phyloP scores from a whole-genome alignment of 1,140 invertebrate genomes.

The Trachelipus rathkii region DNA sequence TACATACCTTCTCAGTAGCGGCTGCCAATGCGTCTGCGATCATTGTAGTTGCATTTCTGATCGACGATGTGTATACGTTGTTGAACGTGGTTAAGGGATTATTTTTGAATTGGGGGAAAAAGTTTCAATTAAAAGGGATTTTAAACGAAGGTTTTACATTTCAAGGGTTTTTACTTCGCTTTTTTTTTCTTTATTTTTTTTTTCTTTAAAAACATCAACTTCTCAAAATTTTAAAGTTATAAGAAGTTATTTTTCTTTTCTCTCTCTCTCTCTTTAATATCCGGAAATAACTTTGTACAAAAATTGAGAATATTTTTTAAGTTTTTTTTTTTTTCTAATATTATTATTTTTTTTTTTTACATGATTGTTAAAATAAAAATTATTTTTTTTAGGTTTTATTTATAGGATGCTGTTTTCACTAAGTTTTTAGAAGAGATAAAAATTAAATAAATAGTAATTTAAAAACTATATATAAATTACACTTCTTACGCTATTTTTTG shows the following conservation, averaged over 20 bases:
- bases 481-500: no score
- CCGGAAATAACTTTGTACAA: no score
- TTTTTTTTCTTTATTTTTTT: neutral
- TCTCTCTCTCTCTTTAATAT: no score
- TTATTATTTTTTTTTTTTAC: no score
- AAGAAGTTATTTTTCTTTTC: neutral
- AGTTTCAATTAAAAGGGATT: neutral
- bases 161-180: neutral
- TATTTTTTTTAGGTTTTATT: no score
- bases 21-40: neutral
- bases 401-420: no score
- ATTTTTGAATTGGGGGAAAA: neutral
- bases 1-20: neutral
- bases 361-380: no score
- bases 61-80: neutral
- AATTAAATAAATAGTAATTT: no score
- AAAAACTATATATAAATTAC: no score
- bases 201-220: neutral
- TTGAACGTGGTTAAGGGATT: neutral
- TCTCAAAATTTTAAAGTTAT: neutral
- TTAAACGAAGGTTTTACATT: neutral
- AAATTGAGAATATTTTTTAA: no score
- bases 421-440: no score
- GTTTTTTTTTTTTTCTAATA: no score
- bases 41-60: neutral